phyloP scores from a whole-genome alignment of 1,140 invertebrate genomes.

The Meloidogyne hapla region DNA sequence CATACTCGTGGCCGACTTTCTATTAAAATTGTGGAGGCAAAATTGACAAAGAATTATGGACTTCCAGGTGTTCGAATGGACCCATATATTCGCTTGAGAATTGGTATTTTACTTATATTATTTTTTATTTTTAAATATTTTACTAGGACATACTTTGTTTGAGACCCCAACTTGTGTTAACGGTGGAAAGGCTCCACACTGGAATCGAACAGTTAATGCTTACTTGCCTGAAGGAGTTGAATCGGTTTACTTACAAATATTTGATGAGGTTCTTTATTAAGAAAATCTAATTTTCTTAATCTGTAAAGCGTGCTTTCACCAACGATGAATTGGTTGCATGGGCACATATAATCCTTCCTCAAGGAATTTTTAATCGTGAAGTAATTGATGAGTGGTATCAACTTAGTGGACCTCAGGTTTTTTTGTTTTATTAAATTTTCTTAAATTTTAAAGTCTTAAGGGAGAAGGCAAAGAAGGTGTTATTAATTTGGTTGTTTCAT shows the following conservation, averaged over 20 bases:
- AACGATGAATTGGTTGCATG: constrained; percentile 92
- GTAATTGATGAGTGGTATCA: constrained; percentile 90
- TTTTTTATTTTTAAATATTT: constrained; percentile 59
- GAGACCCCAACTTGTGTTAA: constrained; percentile 90
- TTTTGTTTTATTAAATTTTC: constrained; percentile 75
- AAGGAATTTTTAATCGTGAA: constrained; percentile 79
- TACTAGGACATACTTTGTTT: constrained; percentile 85
- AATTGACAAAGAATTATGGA: constrained; percentile 92
- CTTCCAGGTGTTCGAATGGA: constrained; percentile 65
- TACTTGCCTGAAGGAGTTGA: constrained; percentile 82
- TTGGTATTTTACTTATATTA: no score
- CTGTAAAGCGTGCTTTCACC: constrained; percentile 84
- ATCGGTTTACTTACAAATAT: constrained; percentile 86
- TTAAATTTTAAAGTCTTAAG: no score
- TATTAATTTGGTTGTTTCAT: constrained; percentile 70
- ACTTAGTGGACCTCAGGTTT: constrained; percentile 65
- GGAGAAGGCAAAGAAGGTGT: constrained; percentile 87
- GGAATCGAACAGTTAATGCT: constrained; percentile 90
- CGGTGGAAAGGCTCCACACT: constrained; percentile 89
- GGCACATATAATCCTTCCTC: constrained; percentile 78
- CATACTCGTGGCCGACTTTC: constrained; percentile 75
- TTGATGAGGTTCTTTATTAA: constrained; percentile 74
- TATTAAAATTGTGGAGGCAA: constrained; percentile 73
- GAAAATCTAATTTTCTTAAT: constrained; percentile 22
- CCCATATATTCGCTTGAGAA: constrained; percentile 39